Percentiles rank a stretch among this genome's conserved stretches.
These are phyloP conservation scores for Carettochelys insculpta DNA, from an alignment of 2,113 vertebrate genomes.

Conservation along the genomic window DNA sequence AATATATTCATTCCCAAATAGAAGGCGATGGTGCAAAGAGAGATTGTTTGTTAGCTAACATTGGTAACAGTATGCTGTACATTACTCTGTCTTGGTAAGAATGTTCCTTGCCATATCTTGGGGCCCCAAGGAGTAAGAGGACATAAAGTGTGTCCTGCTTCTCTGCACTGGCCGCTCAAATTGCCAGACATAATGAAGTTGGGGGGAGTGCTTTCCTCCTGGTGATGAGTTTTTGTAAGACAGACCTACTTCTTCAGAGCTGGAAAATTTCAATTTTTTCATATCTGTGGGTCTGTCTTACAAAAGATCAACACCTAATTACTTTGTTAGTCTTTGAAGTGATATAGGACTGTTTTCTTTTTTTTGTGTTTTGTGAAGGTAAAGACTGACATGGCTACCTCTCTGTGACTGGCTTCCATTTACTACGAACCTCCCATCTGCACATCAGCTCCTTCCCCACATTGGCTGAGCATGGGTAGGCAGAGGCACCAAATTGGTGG, in stretches of 20 bases:
- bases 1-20: neutral
- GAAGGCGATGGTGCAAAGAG: neutral
- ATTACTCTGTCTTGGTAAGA: neutral
- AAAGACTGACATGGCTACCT: too few relatives aligned
- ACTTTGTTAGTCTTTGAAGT: too few relatives aligned
- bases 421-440: neutral
- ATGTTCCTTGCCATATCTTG: neutral
- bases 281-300: too few relatives aligned
- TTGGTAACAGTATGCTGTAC: neutral
- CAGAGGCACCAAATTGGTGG: neutral
- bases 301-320: too few relatives aligned
- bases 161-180: neutral
- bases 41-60: neutral
- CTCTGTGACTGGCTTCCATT: too few relatives aligned
- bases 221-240: too few relatives aligned
- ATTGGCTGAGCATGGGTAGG: neutral
- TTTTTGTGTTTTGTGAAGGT: too few relatives aligned
- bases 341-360: too few relatives aligned
- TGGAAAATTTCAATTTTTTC: too few relatives aligned
- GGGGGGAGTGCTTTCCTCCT: too few relatives aligned
- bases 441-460: too few relatives aligned
- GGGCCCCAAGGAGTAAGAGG: conserved; percentile 12
- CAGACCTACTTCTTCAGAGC: too few relatives aligned
- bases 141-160: neutral
- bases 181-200: neutral